Evolutionary conservation across 2,797 vertebrate genomes (phyloP).

Genomic region (Lerista edwardsae): DNA sequence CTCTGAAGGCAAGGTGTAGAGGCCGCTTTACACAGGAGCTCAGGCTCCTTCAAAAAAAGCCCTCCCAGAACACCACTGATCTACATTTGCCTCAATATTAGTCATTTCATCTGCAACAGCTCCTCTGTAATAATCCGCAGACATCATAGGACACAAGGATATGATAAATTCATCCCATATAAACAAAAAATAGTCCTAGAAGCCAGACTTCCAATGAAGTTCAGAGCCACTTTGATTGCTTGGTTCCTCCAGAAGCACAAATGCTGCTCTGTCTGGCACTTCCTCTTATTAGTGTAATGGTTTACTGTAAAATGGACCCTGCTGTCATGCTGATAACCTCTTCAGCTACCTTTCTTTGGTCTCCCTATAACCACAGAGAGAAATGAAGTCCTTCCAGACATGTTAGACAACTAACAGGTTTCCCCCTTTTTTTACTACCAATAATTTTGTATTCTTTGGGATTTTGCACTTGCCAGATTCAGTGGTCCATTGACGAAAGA

Average conservation of each 20-base stretch:
- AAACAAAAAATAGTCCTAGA: neutral
- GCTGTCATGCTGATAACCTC: neutral
- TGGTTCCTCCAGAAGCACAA: neutral
- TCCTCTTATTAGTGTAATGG: neutral
- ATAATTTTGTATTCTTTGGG: neutral
- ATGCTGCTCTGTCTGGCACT: neutral
- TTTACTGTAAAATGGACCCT: neutral
- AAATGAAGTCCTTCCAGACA: conserved; percentile 9
- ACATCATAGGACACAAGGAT: neutral
- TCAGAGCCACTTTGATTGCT: neutral
- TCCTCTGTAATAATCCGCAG: neutral
- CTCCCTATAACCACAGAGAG: neutral
- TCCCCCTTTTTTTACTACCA: neutral
- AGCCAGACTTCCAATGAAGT: neutral
- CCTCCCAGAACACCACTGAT: too few relatives aligned
- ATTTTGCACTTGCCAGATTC: conserved; percentile 11
- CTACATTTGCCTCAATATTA: neutral
- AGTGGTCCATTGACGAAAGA: neutral
- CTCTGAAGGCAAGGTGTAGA: too few relatives aligned
- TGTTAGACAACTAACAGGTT: neutral
- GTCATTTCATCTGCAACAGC: neutral
- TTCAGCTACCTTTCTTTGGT: neutral
- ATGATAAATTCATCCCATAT: neutral
- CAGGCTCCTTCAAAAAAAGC: too few relatives aligned
- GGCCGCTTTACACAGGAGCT: too few relatives aligned